phyloP scores from a whole-genome alignment of 2,888 invertebrate genomes.

The Andrena marginata region DNA sequence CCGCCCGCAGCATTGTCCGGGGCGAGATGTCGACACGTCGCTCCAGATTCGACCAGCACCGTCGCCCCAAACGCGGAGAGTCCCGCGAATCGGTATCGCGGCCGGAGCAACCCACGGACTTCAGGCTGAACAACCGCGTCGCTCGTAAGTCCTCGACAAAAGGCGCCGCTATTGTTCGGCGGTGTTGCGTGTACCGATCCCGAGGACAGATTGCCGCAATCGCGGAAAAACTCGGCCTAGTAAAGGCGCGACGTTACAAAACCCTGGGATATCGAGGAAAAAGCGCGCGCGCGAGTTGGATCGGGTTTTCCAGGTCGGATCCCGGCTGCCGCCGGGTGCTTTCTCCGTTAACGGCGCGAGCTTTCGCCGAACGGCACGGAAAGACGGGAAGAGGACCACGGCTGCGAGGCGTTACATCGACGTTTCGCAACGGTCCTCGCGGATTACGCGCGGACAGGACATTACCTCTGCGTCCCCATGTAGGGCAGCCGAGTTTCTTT shows the following conservation, averaged over 20 bases:
- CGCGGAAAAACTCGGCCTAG: constrained; percentile 25
- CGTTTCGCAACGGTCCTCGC: constrained; percentile 14
- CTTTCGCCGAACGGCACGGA: constrained; percentile 6
- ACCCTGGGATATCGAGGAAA: constrained; percentile 10
- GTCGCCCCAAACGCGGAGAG: background rate
- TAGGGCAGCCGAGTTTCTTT: constrained; percentile 23
- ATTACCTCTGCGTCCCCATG: constrained; percentile 8
- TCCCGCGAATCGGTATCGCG: background rate
- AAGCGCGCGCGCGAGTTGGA: background rate
- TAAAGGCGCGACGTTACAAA: constrained; percentile 26
- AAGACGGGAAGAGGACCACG: background rate
- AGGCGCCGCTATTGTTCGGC: constrained; percentile 5
- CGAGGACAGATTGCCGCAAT: constrained; percentile 31
- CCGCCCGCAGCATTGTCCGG: no score
- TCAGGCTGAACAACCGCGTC: background rate
- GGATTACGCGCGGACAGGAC: background rate
- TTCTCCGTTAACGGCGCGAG: background rate
- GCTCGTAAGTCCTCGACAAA: background rate
- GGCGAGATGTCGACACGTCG: background rate
- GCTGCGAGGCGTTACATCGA: background rate
- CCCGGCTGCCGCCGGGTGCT: background rate
- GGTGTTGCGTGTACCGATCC: background rate
- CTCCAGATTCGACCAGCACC: background rate
- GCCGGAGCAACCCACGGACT: no score
- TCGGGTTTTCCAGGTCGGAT: background rate